phyloP scores from a whole-genome alignment of 2,797 vertebrate genomes.

The Tangara arthus region DNA sequence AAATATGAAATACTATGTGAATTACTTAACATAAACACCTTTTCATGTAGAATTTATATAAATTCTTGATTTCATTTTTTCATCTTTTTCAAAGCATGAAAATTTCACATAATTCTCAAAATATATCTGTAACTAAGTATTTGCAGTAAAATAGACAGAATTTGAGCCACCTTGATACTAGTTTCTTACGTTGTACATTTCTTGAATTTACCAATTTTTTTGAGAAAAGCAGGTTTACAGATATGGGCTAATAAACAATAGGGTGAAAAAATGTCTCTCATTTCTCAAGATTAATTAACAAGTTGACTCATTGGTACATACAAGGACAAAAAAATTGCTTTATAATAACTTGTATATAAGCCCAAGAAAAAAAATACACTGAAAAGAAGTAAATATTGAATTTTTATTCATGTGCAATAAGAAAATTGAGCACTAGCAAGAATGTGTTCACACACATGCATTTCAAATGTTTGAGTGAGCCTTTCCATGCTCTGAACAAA shows the following conservation, averaged over 20 bases:
- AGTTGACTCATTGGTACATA: not conserved
- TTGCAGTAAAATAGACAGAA: not conserved
- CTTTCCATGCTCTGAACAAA: not conserved
- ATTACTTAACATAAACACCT: not conserved
- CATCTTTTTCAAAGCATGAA: not conserved
- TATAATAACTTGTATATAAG: not conserved
- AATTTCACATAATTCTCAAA: not conserved
- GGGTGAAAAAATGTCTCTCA: not conserved
- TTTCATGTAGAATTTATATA: not conserved
- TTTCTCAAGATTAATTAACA: not conserved
- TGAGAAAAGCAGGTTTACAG: not conserved
- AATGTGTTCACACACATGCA: not conserved
- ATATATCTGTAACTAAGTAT: accelerated
- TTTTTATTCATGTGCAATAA: not conserved
- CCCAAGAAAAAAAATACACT: not conserved
- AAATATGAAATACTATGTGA: not conserved
- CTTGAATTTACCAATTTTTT: not conserved
- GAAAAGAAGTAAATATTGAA: not conserved
- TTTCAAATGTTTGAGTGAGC: not conserved
- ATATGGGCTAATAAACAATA: not conserved
- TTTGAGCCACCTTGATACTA: not conserved
- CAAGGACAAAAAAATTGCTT: not conserved
- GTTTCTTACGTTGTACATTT: not conserved
- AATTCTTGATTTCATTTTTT: not conserved
- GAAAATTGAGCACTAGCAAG: not conserved